Evolutionary conservation across 2,888 invertebrate species (phyloP), one percentile per base, ranked within the genome.

Genomic region (Tenthredo scrophulariae): DNA sequence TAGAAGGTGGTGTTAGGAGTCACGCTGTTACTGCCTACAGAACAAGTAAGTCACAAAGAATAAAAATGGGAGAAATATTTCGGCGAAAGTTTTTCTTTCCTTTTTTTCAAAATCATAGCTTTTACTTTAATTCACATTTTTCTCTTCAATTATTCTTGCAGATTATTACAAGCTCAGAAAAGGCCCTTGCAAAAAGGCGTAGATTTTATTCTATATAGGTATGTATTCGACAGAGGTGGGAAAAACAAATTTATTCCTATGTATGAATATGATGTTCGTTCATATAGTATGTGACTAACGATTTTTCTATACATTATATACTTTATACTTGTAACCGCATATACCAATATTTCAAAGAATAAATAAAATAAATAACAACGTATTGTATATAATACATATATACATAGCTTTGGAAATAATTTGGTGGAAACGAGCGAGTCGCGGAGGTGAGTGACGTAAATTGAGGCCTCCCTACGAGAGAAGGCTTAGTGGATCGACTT

Each of bases 141-240:
- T n/a, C 29, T 82, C 72, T 83, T 85, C 22, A 37, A 1, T 0
- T 37, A 37, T 46, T 75, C 82, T 87, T 85, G 5, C 87, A 92
- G 92, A 90, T 91, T 92, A 90, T 85, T 92, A 92, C 87, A 92
- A 92, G 89, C 86, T 92, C 22, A 88, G 87, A 50, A 90, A 92
- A n/a, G 92, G 92, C 5, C 84, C 88, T 29, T 92, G 92, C 84
- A 1, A 37, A 62, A 62, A 62, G 5, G 1, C 5, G 18, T 79
- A 79, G 33, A 54, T 13, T 37, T 29, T 43, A 0, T 18, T 43
- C 10, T 43, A 4, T 13, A 7, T 43, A 4, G 2, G 33, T 37
- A 4, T 33, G 33, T 37, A 37, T 6, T 15, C 29, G 15, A 18
- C 70, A 9, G 37, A 62, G 9, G 22, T 26, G 62, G 22, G 62